Evolutionary conservation across 2,797 vertebrate genomes (phyloP).

Genomic region (Eulemur rubriventer): DNA sequence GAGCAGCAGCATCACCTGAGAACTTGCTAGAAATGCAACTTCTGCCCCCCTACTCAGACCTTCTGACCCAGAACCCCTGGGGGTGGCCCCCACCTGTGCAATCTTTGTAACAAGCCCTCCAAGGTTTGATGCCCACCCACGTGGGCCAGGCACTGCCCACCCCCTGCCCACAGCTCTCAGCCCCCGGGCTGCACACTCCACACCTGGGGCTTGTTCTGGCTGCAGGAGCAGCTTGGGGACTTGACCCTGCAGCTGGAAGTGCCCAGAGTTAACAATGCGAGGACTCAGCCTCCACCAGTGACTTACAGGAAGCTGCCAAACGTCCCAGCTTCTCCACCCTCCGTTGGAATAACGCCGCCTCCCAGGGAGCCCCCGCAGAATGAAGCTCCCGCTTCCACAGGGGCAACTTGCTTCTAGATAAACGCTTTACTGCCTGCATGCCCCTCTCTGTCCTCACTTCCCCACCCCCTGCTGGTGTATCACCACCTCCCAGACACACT

Average conservation of each 20-base stretch:
- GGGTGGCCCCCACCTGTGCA: not conserved
- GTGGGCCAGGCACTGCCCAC: not conserved
- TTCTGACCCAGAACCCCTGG: not conserved
- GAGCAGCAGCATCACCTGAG: not conserved
- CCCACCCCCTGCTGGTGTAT: not conserved
- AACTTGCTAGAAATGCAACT: not conserved
- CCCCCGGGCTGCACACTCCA: not conserved
- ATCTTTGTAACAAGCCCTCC: not conserved
- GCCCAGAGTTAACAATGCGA: rapidly evolving
- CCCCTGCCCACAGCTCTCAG: not conserved
- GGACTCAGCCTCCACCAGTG: not conserved
- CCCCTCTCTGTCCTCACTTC: not conserved
- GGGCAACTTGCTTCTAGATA: not conserved
- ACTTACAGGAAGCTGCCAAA: not conserved
- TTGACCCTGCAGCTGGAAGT: not conserved
- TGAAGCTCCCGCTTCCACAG: not conserved
- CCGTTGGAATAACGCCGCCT: not conserved
- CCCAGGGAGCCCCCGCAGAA: not conserved
- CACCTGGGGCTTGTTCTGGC: not conserved
- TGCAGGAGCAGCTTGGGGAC: not conserved
- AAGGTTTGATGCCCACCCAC: not conserved
- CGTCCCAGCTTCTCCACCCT: not conserved
- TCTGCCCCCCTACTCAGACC: not conserved
- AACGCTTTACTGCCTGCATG: rapidly evolving
- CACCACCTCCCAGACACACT: not conserved